These are phyloP conservation scores for Drosophila arawakana DNA, from an alignment of 1,140 invertebrate genomes.

Conservation along the genomic window DNA sequence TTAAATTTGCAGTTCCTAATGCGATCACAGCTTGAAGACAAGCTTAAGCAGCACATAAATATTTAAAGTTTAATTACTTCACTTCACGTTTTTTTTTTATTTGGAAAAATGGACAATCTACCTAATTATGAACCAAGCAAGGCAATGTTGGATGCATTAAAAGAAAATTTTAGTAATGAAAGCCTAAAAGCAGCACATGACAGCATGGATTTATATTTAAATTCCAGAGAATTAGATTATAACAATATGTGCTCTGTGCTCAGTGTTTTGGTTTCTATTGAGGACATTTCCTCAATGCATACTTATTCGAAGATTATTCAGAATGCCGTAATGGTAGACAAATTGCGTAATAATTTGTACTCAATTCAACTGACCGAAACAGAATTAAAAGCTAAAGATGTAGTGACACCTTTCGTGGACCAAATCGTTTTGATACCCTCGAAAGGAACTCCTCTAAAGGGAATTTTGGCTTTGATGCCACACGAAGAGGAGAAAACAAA, in stretches of 20 bases:
- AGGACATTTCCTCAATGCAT: slow-evolving; percentile 1
- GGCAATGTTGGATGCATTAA: not conserved
- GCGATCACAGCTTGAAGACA: not conserved
- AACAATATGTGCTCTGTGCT: slow-evolving; percentile 7
- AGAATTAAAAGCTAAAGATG: too few species aligned
- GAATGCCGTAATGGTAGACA: not conserved
- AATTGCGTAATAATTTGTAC: not conserved
- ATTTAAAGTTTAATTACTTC: too few species aligned
- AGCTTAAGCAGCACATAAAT: not conserved
- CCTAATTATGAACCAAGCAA: not conserved
- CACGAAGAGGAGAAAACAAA: too few species aligned
- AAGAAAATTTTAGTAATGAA: not conserved
- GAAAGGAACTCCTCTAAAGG: too few species aligned
- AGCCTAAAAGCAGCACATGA: not conserved
- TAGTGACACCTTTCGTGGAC: too few species aligned
- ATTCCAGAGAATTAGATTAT: slow-evolving; percentile 1
- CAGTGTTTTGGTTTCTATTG: not conserved
- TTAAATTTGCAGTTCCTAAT: not conserved
- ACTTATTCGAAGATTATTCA: not conserved
- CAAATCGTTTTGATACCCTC: too few species aligned
- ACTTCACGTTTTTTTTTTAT: not conserved
- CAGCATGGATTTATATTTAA: not conserved
- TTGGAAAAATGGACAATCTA: not conserved
- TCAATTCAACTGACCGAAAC: not conserved
- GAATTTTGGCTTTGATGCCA: too few species aligned